Base-by-base conservation (phyloP, 2,797 vertebrate species). In the Anisognathus igniventris region DNA sequence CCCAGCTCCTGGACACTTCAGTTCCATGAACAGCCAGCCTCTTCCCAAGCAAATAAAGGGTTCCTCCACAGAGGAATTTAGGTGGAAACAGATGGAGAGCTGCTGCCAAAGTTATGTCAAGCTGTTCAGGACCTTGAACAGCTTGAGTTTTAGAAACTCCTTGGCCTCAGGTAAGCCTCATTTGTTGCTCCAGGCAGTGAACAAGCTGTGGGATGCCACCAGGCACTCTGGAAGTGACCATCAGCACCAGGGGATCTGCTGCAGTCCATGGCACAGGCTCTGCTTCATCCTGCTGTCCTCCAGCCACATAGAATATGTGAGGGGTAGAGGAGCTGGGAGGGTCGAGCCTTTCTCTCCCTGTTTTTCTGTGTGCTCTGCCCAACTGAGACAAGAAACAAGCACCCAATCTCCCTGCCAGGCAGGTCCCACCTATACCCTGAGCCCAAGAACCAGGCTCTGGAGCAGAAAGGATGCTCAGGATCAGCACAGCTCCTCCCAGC, bases 281-380 rank as follows among this genome's bases (percentile, higher is more conserved):
- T 87, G 53, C 39, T 57, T 37, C 37, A 47, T 37, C 57, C 79
- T 35, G 18, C 50, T 84, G 66, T 22, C 22, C 64, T 76, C 28
- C n/a, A 64, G 61, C 20, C 60, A n/a, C 47, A 30, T 4, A 16
- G 72, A 40, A 2, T 0, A 0, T 4, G 13, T 0, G 1, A 54
- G 4, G 22, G n/a, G 10, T 2, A 57, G 40, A 67, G 42, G 0
- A 1, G 35, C 54, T 60, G 31, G 0, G 1, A 35, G 47, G 3
- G 21, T 44, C 22, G 45, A 72, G 5, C 23, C 22, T 15, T 81
- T 33, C 40, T 47, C 51, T 77, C 42, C 16, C 16, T 25, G 8
- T 18, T 68, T 67, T 44, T 14, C 33, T 60, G 20, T 6, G 7
- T 40, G 68, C 35, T 83, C 14, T 9, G 5, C 12, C 23, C 1